Base-by-base conservation (phyloP, 2,888 invertebrate species). In the Neelides folsomi region DNA sequence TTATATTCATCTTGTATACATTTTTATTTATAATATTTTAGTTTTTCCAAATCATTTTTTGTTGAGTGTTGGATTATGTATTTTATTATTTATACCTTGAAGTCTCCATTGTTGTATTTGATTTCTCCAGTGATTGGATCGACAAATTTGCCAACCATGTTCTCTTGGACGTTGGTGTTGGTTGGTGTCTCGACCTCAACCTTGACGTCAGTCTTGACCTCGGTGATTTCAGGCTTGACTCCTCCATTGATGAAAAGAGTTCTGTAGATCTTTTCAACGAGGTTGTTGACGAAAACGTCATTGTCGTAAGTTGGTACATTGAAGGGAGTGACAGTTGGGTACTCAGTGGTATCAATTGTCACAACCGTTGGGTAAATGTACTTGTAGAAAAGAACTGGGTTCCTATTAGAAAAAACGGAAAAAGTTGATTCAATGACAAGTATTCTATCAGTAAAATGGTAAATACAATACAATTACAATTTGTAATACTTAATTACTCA, bases 81-180 rank as follows among this genome's bases (percentile, higher is more conserved):
- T 10, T 36, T 39, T 39, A 3, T 6, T 5, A 13, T 13, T 15
- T 45, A n/a, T 13, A 45, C 45, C 20, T 45, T 45, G 19, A 34
- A 12, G 27, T 45, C 45, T 12, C 34, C 45, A 35, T 12, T 45
- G 45, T 19, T 45, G 34, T 45, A 45, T 19, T 16, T 45, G 27
- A 45, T 35, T 45, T 45, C 45, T n/a, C 45, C 27, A 15, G 45
- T 45, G 45, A 45, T 45, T 35, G 45, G 45, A 34, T 45, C 19
- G 35, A 45, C 19, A 19, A 13, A 19, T 13, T 45, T 45, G 20
- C 27, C 45, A 35, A 34, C 9, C 19, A 9, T 45, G 12, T 45
- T 20, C 15, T 45, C 13, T 15, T 20, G 27, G 27, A 5, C 7
- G 27, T 27, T 27, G 27, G 27, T 27, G 3, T 7, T 20, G 15